Base-by-base conservation (phyloP, 1,140 invertebrate species). In the Pseudomyrmex pallidus region DNA sequence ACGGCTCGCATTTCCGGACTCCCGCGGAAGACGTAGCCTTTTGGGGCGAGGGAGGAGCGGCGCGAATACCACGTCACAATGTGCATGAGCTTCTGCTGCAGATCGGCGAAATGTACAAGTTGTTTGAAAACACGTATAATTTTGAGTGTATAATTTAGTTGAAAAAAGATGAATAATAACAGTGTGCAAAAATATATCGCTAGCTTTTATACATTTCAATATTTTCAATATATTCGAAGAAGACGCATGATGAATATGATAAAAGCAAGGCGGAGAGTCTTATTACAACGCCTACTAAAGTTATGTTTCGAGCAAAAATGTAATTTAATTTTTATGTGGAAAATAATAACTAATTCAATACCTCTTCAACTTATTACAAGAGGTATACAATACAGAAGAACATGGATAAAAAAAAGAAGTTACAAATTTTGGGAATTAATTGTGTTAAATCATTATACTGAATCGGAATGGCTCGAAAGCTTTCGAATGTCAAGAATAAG, bases 401-500 rank as follows among this genome's bases (percentile, higher is more conserved):
- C 54, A 62, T 74, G 80, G 80, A 74, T 62, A 57, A 73, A 78
- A 67, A 48, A 25, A 54, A 62, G 72, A 66, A 66, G 59, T 35
- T 35, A 52, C 10, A 22, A 84, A 12, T 84, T 66, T 54, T 84
- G 82, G 74, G 63, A 84, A 4, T 25, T 13, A 17, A 66, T 77
- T 54, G 74, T 84, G 5, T 48, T 57, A 59, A 84, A 63, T 63
- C 15, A 56, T 22, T 84, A 73, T 77, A 57, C 20, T 56, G 59
- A 50, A 20, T 35, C 20, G 35, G 74, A 84, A 50, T 84, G 52
- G 82, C 7, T 84, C 15, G 20, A 78, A 57, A 77, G 59, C 13
- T 84, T 78, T 20, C 48, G 82, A 20, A 84, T 84, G 82, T 64
- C 22, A 52, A 78, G 56, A 67, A 35, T 46, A 9, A 64, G 13